Conservation (phyloP, 2,888 invertebrate species). For the Blastobasis lacticolella region DNA sequence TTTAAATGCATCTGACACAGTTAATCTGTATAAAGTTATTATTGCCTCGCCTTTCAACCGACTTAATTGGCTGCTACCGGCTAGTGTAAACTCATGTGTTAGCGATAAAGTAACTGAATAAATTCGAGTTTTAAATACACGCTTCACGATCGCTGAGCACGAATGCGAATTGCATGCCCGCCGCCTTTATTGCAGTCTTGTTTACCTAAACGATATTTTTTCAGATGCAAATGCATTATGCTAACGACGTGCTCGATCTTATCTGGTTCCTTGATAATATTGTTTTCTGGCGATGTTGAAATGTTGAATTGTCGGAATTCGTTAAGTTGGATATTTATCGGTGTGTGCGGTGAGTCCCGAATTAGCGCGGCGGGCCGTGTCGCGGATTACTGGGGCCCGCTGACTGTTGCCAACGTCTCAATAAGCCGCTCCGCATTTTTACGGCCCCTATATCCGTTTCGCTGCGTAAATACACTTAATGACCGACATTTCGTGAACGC, state of each 20-base stretch:
- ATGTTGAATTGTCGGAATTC: conserved; percentile 52
- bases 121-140: conserved; percentile 45
- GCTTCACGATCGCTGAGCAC: conserved; percentile 43
- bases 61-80: conserved; percentile 60
- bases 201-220: conserved; percentile 55
- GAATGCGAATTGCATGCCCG: conserved; percentile 42
- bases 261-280: conserved; percentile 43
- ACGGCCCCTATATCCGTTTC: conserved; percentile 68
- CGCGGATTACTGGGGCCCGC: conserved; percentile 53
- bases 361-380: conserved; percentile 44
- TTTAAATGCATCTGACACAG: conserved; percentile 59
- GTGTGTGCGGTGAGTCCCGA: conserved; percentile 26
- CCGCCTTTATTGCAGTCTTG: conserved; percentile 47
- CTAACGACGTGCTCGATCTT: conserved; percentile 47
- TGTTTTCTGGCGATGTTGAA: conserved; percentile 43
- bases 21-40: conserved; percentile 67
- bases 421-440: conserved; percentile 67
- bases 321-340: conserved; percentile 7
- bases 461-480: conserved; percentile 71
- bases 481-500: conserved; percentile 69
- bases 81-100: conserved; percentile 55
- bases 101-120: conserved; percentile 56
- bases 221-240: conserved; percentile 46
- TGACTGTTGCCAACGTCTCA: conserved; percentile 65
- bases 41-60: conserved; percentile 53